Evolutionary conservation across 2,888 invertebrate genomes (phyloP), one percentile per base, ranked within the genome.

Genomic region (Lepidocyrtoides sp.): DNA sequence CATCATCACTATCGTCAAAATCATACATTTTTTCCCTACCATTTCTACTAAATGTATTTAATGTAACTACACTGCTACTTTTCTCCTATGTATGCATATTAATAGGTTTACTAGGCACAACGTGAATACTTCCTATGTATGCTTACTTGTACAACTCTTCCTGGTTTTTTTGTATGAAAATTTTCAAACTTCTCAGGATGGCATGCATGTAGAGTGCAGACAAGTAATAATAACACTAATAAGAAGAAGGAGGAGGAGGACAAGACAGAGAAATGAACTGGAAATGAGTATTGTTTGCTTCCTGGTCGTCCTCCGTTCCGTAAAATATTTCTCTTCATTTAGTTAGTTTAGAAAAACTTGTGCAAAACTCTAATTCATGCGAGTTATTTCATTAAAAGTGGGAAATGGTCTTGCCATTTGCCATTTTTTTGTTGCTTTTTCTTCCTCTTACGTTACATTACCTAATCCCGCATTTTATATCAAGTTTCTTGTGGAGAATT

Each of bases 301-400:
- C 26, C 23, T 77, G 17, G 32, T 51, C 32, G 32, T 32, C 26
- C 26, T 20, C 75, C 17, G 10, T 63, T 2, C 63, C 20, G n/a
- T n/a, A n/a, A 20, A 75, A n/a, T 81, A 36, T 69, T 32, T 89
- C 82, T 75, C 60, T 63, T 60, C 57, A 60, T 69, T 89, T 82
- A 82, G 69, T 32, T n/a, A n/a, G n/a, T 51, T n/a, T 17, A 14
- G 26, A 63, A 48, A 36, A 83, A 75, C 44, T 83, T 89, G 63
- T 54, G 48, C 66, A 29, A 83, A 83, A 66, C 85, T 79, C 75
- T 85, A 91, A 85, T 85, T 91, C 81, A 79, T 91, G 44, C 85
- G 44, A 69, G 81, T 85, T 85, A 85, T 85, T 84, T 85, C 77
- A 91, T 91, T 79, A 90, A 77, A 77, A 82, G 82, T 88, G 69